These are phyloP conservation scores for Naja naja DNA, from an alignment of 2,113 vertebrate species.

Conservation along the genomic window DNA sequence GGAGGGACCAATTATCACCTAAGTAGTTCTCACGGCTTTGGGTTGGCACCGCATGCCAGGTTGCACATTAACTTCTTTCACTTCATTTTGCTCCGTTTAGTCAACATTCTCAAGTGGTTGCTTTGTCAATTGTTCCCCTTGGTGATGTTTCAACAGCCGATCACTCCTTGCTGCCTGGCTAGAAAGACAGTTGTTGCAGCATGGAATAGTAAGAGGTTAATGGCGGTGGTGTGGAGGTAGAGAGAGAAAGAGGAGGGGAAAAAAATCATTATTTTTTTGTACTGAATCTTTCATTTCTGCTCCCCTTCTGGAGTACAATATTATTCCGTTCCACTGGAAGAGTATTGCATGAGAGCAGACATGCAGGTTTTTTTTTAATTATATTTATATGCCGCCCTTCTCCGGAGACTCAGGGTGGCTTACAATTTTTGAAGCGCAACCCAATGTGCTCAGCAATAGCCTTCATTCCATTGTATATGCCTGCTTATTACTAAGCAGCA, in stretches of 20 bases:
- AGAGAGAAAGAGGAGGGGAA: conserved; percentile 21
- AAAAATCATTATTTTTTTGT: conserved; percentile 49
- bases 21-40: conserved; percentile 83
- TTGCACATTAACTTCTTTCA: conserved; percentile 82
- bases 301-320: neutral
- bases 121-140: conserved; percentile 82
- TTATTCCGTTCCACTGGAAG: neutral
- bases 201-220: conserved; percentile 36
- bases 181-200: conserved; percentile 45
- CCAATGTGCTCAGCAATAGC: no score
- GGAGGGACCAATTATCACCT: conserved; percentile 70
- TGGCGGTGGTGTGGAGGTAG: neutral
- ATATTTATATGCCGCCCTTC: no score
- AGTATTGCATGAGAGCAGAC: neutral
- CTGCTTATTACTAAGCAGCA: no score
- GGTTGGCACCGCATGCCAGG: conserved; percentile 75
- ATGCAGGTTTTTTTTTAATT: no score
- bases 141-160: conserved; percentile 77
- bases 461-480: no score
- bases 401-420: no score
- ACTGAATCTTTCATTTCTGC: conserved; percentile 18
- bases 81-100: conserved; percentile 68
- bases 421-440: no score
- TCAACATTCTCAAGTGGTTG: conserved; percentile 76
- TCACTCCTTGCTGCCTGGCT: conserved; percentile 70